These are phyloP conservation scores for Channa argus DNA, from an alignment of 2,113 vertebrate genomes.

Conservation along the genomic window DNA sequence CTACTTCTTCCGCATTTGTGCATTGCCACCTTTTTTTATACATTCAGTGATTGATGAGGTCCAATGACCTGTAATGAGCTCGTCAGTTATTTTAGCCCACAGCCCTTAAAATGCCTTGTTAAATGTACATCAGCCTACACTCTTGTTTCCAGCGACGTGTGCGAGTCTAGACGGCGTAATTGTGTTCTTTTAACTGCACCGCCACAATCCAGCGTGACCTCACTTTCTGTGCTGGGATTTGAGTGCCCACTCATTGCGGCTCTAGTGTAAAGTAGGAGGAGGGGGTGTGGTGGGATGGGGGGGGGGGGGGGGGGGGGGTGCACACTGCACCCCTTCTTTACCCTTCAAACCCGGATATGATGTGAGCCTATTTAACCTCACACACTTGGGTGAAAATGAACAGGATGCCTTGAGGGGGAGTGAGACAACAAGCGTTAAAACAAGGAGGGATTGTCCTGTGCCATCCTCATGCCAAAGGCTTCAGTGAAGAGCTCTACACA, in stretches of 20 bases:
- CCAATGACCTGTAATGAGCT: conserved; percentile 55
- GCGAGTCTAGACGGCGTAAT: not conserved
- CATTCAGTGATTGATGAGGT: conserved; percentile 67
- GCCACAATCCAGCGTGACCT: conserved; percentile 46
- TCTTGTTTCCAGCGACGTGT: conserved; percentile 8
- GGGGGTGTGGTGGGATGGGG: not conserved
- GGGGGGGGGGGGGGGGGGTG: not conserved
- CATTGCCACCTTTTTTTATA: conserved; percentile 28
- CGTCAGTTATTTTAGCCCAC: conserved; percentile 50
- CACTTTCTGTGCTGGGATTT: conserved; percentile 37
- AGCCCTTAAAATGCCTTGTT: conserved; percentile 62
- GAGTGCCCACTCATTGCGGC: conserved; percentile 56
- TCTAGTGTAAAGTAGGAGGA: conserved; percentile 47
- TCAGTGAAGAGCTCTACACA: conserved; percentile 72
- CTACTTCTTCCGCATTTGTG: conserved; percentile 36
- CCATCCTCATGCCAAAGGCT: conserved; percentile 48
- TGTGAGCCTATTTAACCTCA: conserved; percentile 77
- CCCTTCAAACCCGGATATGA: conserved; percentile 63
- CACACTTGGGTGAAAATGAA: conserved; percentile 72
- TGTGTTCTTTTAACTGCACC: conserved; percentile 27
- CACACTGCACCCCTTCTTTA: conserved; percentile 15
- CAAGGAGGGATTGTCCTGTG: conserved; percentile 66
- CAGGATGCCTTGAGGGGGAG: conserved; percentile 62
- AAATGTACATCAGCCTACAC: conserved; percentile 58
- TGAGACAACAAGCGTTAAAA: conserved; percentile 66